Evolutionary conservation across 53 echinoderm and acorn worm genomes (phyloP).

Genomic region (Temnopleurus reevesii): DNA sequence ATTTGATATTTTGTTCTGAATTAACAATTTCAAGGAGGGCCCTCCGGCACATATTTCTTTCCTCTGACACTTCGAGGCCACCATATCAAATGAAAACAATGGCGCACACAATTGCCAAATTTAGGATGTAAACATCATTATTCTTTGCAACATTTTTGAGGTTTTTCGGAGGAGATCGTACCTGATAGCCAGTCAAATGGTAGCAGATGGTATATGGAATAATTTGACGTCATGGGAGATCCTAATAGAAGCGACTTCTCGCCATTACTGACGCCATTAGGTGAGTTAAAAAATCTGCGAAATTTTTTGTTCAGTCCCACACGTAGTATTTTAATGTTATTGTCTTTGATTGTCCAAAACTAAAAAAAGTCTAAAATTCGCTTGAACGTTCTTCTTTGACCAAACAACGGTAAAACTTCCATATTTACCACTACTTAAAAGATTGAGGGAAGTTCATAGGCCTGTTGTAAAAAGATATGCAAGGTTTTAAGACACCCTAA

Average conservation of each 20-base stretch:
- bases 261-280: conserved; percentile 34
- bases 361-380: too few species aligned
- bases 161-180: not conserved
- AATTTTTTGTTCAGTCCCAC: conserved; percentile 37
- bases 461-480: too few species aligned
- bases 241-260: conserved; percentile 35
- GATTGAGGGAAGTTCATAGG: too few species aligned
- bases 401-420: too few species aligned
- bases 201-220: not conserved
- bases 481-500: too few species aligned
- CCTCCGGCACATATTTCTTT: too few species aligned
- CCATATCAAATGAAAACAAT: conserved; percentile 14
- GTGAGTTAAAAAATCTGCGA: not conserved
- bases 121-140: conserved; percentile 15
- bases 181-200: not conserved
- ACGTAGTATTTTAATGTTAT: not conserved
- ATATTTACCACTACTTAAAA: too few species aligned
- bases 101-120: not conserved
- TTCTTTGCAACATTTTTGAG: not conserved
- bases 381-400: too few species aligned
- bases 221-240: conserved; percentile 26
- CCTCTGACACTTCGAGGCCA: not conserved
- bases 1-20: too few species aligned
- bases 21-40: too few species aligned
- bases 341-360: not conserved